Conservation (phyloP, 1,140 invertebrate species). For the Drosophila yakuba region DNA sequence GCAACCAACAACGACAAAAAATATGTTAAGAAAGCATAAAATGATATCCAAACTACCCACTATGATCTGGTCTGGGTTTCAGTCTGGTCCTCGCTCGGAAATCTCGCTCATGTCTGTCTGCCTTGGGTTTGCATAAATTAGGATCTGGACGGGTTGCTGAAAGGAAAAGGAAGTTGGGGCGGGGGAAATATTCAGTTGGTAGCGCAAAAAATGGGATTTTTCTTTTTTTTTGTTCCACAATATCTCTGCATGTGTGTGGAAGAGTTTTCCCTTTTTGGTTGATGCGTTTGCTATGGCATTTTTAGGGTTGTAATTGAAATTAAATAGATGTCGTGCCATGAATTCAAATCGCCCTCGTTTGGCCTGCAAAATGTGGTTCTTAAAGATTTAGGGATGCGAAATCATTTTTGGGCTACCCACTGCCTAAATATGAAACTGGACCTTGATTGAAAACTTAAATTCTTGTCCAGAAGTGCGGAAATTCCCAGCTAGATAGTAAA, state of each 20-base stretch:
- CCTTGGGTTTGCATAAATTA: conserved; percentile 79
- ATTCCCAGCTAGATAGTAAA: not conserved
- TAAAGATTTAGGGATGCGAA: conserved; percentile 50
- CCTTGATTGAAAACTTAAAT: not conserved
- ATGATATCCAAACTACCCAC: conserved; percentile 73
- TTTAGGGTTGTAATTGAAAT: conserved; percentile 82
- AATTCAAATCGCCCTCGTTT: conserved; percentile 68
- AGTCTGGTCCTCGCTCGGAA: conserved; percentile 39
- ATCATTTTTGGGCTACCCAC: not conserved
- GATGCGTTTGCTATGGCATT: conserved; percentile 73
- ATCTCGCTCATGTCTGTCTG: conserved; percentile 63
- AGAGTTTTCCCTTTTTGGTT: conserved; percentile 59
- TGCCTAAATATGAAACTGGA: no score
- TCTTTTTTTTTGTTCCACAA: conserved; percentile 1
- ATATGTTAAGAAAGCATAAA: conserved; percentile 83
- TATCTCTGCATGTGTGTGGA: conserved; percentile 18
- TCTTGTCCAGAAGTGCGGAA: not conserved
- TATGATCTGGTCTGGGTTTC: conserved; percentile 22
- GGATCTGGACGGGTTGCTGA: conserved; percentile 44
- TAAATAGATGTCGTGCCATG: conserved; percentile 82
- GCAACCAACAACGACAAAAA: conserved; percentile 47
- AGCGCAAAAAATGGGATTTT: conserved; percentile 56
- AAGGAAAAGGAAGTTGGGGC: conserved; percentile 3
- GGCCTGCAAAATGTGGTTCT: conserved; percentile 22
- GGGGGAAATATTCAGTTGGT: conserved; percentile 55